phyloP scores from a whole-genome alignment of 2,797 vertebrate species.

The Falco columbarius region DNA sequence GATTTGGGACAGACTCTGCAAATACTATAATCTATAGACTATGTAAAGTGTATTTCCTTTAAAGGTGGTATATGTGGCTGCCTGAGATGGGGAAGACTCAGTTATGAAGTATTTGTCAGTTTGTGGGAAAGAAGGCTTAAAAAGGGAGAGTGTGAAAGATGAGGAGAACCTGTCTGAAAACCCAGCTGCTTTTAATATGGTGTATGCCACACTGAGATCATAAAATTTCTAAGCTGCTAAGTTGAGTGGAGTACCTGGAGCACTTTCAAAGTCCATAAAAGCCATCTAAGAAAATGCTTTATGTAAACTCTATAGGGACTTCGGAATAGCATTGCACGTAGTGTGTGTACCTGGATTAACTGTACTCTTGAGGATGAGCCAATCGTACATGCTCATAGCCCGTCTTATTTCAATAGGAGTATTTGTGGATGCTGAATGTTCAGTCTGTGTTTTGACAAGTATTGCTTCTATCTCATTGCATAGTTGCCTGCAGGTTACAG shows the following conservation, averaged over 20 bases:
- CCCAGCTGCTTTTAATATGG: not conserved
- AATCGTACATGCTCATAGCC: not conserved
- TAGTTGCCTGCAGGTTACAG: slow-evolving; percentile 21
- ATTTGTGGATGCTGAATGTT: not conserved
- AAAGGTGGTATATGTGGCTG: not conserved
- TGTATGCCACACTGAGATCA: not conserved
- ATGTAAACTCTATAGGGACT: not conserved
- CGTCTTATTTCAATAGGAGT: not conserved
- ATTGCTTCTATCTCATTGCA: not conserved
- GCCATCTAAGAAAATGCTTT: not conserved
- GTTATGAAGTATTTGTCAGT: not conserved
- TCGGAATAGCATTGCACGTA: not conserved
- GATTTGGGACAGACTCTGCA: not conserved
- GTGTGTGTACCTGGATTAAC: slow-evolving; percentile 47
- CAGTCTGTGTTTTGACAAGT: slow-evolving; percentile 41
- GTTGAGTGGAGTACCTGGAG: not conserved
- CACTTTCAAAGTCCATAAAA: not conserved
- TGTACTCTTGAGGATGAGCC: slow-evolving; percentile 45
- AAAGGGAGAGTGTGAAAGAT: not conserved
- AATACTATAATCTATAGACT: not conserved
- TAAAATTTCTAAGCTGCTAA: not conserved
- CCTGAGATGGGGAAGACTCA: not conserved
- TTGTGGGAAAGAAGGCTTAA: not conserved
- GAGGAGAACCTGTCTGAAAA: not conserved
- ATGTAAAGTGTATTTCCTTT: not conserved